Conservation (phyloP, 1,140 invertebrate genomes). For the Mamestra configurata region DNA sequence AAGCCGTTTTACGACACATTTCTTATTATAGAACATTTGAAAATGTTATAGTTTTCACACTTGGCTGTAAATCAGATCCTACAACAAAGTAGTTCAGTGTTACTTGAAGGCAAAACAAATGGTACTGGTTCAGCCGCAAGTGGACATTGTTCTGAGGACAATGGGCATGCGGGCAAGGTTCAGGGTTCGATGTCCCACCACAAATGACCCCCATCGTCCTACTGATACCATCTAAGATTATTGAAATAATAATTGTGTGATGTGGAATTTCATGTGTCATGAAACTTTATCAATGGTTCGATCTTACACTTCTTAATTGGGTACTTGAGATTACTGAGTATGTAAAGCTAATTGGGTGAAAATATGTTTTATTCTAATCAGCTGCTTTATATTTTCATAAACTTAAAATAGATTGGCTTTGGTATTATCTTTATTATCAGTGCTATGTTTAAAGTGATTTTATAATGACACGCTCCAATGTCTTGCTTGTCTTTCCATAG, state of each 20-base stretch:
- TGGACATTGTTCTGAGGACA: conserved; percentile 70
- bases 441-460: too few relatives aligned
- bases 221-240: conserved; percentile 74
- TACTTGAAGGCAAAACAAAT: conserved; percentile 47
- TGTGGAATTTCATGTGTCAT: conserved; percentile 44
- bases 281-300: conserved; percentile 31
- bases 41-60: conserved; percentile 20
- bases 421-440: too few relatives aligned
- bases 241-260: conserved; percentile 74
- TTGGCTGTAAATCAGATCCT: conserved; percentile 45
- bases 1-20: conserved; percentile 28
- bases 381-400: neutral
- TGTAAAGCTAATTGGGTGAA: conserved; percentile 3
- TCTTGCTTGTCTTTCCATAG: too few relatives aligned
- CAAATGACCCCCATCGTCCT: conserved; percentile 77
- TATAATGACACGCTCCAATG: too few relatives aligned
- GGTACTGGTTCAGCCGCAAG: conserved; percentile 49
- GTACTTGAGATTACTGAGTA: conserved; percentile 22
- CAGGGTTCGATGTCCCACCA: conserved; percentile 73
- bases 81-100: conserved; percentile 42
- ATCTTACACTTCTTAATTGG: conserved; percentile 29
- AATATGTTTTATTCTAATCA: neutral
- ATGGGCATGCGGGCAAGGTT: conserved; percentile 71
- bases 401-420: neutral
- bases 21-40: conserved; percentile 34